Base-by-base conservation (phyloP, 53 echinoderm and acorn worm genomes). In the Luidia sarsii region DNA sequence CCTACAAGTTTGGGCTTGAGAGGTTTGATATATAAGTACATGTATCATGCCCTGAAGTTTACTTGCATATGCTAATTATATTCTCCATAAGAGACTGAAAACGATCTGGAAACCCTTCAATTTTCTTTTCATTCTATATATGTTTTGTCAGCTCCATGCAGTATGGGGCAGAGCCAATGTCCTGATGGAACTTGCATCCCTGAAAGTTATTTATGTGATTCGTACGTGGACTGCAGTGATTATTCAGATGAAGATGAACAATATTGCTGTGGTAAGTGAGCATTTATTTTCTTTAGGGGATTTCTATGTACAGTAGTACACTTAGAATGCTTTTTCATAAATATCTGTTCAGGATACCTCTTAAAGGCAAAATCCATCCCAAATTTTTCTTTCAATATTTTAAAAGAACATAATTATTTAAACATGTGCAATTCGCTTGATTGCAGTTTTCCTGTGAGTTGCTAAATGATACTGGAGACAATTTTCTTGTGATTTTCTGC, bases 231-330 rank as follows among this genome's bases (percentile, higher is more conserved):
- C 59, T 57, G 59, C 59, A 23, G 16, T 24, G 59, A 57, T 25
- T 20, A 9, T 25, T 57, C 14, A 4, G 59, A 57, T 57, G 59
- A 57, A 29, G 59, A 57, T 29, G 59, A 57, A 30, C 11, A 14
- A 20, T 20, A 28, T 28, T 57, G 59, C 27, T 57, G 59, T 57
- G 59, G 59, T 57, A 20, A 57, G 59, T 57, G 30, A 57, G n/a
- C n/a, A 19, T 51, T 1, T 0, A 19, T 18, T 16, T 51, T 4
- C 18, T 9, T 7, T 19, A 16, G 10, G 10, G 18, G 4, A 10
- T 14, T 18, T 51, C 4, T 4, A 50, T 45, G 45, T n/a, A 50
- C 18, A 7, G 5, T 21, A 50, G 18, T 3, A 50, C 16, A 14
- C 4, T 51, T 13, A 18, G 4, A 51, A 51, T 51, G 51, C 18